A percentile compares a stretch with the other conserved stretches of the same genome.
Evolutionary conservation across 1,140 invertebrate genomes (phyloP).

Genomic region (Cepaea nemoralis): DNA sequence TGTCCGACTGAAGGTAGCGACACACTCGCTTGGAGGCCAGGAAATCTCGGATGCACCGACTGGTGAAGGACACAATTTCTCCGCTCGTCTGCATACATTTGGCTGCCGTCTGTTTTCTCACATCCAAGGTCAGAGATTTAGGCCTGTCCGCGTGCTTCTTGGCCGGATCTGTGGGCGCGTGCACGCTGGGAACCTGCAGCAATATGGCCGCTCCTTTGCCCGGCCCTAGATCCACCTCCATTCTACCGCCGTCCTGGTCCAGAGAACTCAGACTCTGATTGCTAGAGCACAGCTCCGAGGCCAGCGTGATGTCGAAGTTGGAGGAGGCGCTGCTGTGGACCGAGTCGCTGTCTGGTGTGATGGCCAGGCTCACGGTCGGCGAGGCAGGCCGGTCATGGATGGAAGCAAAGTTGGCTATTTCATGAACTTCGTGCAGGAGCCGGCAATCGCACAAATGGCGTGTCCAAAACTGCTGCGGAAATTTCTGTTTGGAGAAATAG

Average conservation of each 20-base stretch:
- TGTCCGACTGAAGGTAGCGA: constrained; percentile 43
- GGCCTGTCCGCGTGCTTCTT: constrained; percentile 25
- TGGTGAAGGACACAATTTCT: constrained; percentile 44
- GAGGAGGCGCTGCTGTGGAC: constrained; percentile 38
- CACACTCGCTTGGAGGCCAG: constrained; percentile 46
- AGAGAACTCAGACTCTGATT: constrained; percentile 5
- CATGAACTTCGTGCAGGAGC: constrained; percentile 49
- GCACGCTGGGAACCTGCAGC: constrained; percentile 12
- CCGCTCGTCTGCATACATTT: not conserved
- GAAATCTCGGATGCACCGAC: constrained; percentile 50
- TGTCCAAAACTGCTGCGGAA: constrained; percentile 39
- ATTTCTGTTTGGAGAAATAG: constrained; percentile 45
- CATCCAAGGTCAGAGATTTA: constrained; percentile 15
- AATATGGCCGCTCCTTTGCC: not conserved
- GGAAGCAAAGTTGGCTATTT: constrained; percentile 38
- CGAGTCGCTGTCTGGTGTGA: constrained; percentile 42
- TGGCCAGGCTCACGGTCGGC: not conserved
- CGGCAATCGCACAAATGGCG: constrained; percentile 49
- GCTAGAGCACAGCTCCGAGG: constrained; percentile 25
- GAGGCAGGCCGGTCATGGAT: constrained; percentile 27
- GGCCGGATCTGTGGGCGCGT: not conserved
- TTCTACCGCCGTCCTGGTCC: not conserved
- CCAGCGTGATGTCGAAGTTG: constrained; percentile 19
- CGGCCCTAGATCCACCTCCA: not conserved
- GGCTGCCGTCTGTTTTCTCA: not conserved